Conservation (phyloP, 2,797 vertebrate genomes). For the Diceros bicornis region DNA sequence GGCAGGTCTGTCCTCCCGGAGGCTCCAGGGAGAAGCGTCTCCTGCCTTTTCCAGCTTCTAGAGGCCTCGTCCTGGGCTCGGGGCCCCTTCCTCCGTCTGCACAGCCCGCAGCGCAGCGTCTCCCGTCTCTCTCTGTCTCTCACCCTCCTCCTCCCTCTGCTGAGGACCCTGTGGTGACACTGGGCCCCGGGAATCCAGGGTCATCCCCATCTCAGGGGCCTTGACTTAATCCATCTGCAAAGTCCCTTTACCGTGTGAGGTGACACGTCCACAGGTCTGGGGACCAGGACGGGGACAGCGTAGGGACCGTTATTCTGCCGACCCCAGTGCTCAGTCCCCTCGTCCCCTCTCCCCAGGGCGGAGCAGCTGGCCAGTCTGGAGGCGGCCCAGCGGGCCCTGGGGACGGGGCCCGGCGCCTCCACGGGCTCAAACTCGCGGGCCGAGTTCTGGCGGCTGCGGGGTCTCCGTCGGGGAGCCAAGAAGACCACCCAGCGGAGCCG, state of each 20-base stretch:
- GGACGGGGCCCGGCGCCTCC: slow-evolving; percentile 86
- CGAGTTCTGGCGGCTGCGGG: slow-evolving; percentile 98
- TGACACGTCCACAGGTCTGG: fast-evolving
- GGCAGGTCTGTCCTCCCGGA: neutral
- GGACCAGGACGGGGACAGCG: fast-evolving
- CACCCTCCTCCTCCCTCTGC: no score
- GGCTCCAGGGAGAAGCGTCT: neutral
- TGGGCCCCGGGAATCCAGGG: neutral
- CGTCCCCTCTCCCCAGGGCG: slow-evolving; percentile 90
- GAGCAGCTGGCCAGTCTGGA: slow-evolving; percentile 95
- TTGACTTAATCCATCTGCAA: no score
- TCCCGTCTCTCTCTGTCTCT: neutral
- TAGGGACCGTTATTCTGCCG: neutral
- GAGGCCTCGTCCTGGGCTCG: fast-evolving
- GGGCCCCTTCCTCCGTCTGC: neutral
- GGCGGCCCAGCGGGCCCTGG: slow-evolving; percentile 89
- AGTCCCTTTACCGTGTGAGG: neutral
- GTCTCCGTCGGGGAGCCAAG: slow-evolving; percentile 95
- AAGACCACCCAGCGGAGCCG: slow-evolving; percentile 92
- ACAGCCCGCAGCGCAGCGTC: neutral
- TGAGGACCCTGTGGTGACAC: neutral
- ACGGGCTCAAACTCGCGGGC: slow-evolving; percentile 92
- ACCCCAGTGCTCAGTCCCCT: fast-evolving
- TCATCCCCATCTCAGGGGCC: no score
- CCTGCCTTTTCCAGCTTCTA: neutral